Conservation (phyloP, 2,113 vertebrate genomes). For the Crotalus horridus region DNA sequence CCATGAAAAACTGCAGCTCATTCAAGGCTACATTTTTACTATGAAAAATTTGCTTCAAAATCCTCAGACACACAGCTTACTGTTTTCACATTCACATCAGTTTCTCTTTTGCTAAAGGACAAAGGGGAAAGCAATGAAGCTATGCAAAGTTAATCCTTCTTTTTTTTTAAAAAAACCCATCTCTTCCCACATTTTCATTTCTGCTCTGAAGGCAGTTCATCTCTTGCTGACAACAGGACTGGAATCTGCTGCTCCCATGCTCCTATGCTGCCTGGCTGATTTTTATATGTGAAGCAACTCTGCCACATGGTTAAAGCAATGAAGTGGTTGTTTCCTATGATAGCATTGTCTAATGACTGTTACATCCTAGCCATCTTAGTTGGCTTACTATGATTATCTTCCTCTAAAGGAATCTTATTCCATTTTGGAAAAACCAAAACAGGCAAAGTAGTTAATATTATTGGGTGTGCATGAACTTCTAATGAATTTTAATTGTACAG, state of each 20-base stretch:
- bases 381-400: background rate
- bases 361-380: background rate
- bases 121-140: background rate
- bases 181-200: background rate
- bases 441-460: background rate
- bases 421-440: background rate
- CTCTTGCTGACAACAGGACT: too few species aligned
- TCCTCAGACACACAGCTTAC: background rate
- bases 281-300: background rate
- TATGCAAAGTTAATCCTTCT: background rate
- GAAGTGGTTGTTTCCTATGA: background rate
- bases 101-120: background rate
- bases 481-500: background rate
- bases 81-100: background rate
- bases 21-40: conserved; percentile 7
- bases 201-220: background rate
- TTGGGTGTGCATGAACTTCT: background rate
- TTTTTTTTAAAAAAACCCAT: background rate
- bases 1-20: conserved; percentile 8
- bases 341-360: background rate
- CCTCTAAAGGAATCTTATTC: background rate
- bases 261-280: background rate
- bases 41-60: conserved; percentile 7
- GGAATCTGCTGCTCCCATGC: background rate
- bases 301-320: background rate